Evolutionary conservation across 2,113 vertebrate genomes (phyloP).

Genomic region (Apodemus sylvaticus): DNA sequence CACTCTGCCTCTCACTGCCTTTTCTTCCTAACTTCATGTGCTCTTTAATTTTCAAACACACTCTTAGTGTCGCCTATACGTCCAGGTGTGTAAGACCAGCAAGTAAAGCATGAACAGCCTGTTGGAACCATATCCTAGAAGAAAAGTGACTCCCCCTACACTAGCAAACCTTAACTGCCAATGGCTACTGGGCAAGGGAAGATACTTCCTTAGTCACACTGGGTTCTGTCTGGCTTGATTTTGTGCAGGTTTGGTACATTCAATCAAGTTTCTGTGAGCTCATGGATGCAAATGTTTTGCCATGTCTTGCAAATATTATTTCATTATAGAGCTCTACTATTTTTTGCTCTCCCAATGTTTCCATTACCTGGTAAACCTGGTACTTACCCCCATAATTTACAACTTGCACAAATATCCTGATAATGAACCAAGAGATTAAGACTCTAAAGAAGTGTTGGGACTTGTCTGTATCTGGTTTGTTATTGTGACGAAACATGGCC

Average conservation of each 20-base stretch:
- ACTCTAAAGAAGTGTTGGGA: neutral
- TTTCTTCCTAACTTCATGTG: neutral
- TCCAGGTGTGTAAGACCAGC: neutral
- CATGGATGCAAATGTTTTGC: neutral
- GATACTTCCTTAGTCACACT: neutral
- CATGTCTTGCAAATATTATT: neutral
- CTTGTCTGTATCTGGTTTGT: neutral
- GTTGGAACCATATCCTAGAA: neutral
- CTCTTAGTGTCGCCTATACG: neutral
- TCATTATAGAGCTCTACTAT: too few species aligned
- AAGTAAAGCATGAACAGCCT: neutral
- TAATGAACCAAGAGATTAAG: neutral
- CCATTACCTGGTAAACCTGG: neutral
- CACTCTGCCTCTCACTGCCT: neutral
- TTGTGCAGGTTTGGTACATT: neutral
- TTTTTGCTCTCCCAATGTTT: neutral
- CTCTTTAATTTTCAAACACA: neutral
- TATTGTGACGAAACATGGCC: neutral
- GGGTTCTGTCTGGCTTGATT: neutral
- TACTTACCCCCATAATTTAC: neutral
- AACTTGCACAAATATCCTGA: neutral
- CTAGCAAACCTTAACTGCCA: neutral
- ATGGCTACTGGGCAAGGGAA: neutral
- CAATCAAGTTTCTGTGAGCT: neutral
- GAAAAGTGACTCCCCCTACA: neutral